phyloP scores from a whole-genome alignment of 2,113 vertebrate genomes.

The Xenopus borealis region DNA sequence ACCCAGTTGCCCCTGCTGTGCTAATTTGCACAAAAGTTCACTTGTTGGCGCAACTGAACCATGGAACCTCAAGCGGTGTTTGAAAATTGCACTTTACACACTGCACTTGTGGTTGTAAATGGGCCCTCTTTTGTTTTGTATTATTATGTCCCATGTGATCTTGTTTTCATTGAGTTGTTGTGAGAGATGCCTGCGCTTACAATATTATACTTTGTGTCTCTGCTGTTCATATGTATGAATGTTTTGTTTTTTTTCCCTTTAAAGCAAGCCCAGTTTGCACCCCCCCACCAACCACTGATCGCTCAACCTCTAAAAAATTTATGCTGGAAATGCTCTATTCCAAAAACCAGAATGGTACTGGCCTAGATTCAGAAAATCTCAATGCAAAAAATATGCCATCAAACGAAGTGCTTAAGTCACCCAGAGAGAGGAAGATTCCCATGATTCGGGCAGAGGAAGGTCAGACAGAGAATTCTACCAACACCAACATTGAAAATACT shows the following conservation, averaged over 20 bases:
- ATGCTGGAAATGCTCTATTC: slow-evolving; percentile 74
- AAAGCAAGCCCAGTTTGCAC: slow-evolving; percentile 49
- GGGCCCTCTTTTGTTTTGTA: no score
- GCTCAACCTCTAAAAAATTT: slow-evolving; percentile 68
- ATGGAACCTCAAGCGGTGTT: no score
- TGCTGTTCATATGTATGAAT: neutral
- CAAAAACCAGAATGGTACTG: slow-evolving; percentile 49
- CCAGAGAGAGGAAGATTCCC: neutral
- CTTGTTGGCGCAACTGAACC: no score
- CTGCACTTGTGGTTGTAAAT: no score
- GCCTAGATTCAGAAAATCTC: slow-evolving; percentile 17
- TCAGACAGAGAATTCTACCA: neutral
- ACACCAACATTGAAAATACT: slow-evolving; percentile 37
- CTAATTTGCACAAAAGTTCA: no score
- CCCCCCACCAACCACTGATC: slow-evolving; percentile 47
- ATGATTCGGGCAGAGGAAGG: slow-evolving; percentile 6
- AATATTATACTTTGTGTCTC: neutral
- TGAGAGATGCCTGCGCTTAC: neutral
- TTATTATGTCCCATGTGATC: no score
- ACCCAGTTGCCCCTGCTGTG: no score
- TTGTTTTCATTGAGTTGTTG: neutral
- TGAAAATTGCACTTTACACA: no score
- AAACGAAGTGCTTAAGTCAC: neutral
- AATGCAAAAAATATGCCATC: neutral
- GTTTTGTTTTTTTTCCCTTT: neutral